These are phyloP conservation scores for Gorsachius magnificus DNA, from an alignment of 2,797 vertebrate genomes.

Conservation along the genomic window DNA sequence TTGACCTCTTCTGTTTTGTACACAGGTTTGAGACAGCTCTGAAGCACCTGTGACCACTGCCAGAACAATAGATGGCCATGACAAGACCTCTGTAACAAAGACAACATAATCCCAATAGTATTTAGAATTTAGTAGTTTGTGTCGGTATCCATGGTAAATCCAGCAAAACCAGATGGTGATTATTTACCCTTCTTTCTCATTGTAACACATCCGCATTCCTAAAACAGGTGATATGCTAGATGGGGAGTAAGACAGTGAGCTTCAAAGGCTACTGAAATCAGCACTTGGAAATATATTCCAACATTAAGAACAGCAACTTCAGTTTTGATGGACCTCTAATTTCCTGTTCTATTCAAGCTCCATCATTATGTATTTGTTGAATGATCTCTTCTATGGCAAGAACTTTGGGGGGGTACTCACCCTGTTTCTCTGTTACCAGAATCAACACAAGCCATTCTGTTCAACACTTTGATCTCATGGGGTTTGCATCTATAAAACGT, in stretches of 20 bases:
- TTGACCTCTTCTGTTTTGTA: background rate
- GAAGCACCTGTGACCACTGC: background rate
- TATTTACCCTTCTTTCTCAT: background rate
- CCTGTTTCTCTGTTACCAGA: background rate
- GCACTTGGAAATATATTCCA: background rate
- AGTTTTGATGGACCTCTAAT: background rate
- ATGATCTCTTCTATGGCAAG: background rate
- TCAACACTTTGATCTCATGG: background rate
- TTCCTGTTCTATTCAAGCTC: background rate
- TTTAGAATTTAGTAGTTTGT: background rate
- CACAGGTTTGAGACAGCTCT: background rate
- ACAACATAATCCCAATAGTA: background rate
- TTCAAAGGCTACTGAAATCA: background rate
- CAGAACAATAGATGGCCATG: background rate
- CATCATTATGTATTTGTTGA: background rate
- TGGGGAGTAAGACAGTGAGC: background rate
- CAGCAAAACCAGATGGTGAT: background rate
- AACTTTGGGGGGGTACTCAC: background rate
- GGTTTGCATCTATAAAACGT: background rate
- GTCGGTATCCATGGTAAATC: background rate
- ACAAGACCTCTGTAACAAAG: background rate
- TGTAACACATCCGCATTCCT: background rate
- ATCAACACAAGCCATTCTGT: background rate
- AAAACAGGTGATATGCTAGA: background rate
- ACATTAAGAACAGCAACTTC: background rate